Conservation (phyloP, 2,888 invertebrate species). For the Drosophila austrosaltans region DNA sequence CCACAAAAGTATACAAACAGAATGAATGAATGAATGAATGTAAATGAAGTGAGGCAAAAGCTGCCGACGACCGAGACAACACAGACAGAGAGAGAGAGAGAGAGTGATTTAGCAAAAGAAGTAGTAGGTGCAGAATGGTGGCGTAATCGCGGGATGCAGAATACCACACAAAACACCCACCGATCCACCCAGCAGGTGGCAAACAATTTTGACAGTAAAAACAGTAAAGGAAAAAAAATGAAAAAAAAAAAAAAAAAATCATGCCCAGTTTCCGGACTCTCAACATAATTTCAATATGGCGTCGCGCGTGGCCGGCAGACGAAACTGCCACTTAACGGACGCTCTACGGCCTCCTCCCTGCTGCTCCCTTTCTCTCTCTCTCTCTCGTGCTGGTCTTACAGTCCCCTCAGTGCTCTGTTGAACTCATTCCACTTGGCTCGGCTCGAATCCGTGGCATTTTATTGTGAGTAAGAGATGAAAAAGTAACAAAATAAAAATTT, state of each 20-base stretch:
- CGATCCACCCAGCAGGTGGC: conserved; percentile 15
- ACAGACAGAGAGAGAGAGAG: neutral
- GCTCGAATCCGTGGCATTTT: conserved; percentile 33
- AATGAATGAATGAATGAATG: conserved; percentile 49
- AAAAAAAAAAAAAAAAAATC: neutral
- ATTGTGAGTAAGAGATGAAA: conserved; percentile 52
- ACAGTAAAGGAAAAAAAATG: neutral
- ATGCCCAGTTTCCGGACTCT: conserved; percentile 38
- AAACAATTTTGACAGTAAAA: conserved; percentile 16
- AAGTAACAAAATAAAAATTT: conserved; percentile 70
- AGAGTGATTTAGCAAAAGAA: neutral
- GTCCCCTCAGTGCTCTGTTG: neutral
- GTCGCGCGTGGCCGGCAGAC: conserved; percentile 64
- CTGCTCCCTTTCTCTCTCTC: neutral
- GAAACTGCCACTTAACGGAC: conserved; percentile 67
- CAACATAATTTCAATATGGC: conserved; percentile 73
- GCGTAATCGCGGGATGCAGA: no score
- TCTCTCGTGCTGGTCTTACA: neutral
- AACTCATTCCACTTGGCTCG: neutral
- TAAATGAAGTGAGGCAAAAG: conserved; percentile 61
- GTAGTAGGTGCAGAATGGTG: neutral
- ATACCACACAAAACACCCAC: neutral
- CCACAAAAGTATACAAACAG: conserved; percentile 54
- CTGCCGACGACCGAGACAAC: neutral
- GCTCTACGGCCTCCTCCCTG: conserved; percentile 22